These are phyloP conservation scores for Helogale parvula DNA, from an alignment of 2,113 vertebrate genomes.

Conservation along the genomic window DNA sequence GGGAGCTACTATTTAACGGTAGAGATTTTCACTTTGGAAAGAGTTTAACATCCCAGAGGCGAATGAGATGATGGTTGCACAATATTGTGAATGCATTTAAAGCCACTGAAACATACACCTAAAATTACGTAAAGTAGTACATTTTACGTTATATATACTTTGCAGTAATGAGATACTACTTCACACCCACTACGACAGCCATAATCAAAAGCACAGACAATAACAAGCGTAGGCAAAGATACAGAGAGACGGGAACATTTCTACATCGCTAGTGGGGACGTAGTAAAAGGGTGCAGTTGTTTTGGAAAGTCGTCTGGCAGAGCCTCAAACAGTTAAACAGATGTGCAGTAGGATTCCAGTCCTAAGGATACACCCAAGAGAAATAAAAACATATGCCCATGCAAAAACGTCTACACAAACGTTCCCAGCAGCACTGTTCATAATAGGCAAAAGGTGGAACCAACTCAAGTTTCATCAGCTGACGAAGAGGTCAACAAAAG, in stretches of 20 bases:
- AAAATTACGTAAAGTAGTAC: neutral
- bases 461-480: neutral
- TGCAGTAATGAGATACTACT: neutral
- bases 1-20: neutral
- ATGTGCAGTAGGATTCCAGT: neutral
- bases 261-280: neutral
- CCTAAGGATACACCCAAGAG: neutral
- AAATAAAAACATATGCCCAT: neutral
- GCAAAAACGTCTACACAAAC: neutral
- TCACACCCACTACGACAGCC: neutral
- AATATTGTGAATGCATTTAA: neutral
- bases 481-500: neutral
- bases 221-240: neutral
- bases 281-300: neutral
- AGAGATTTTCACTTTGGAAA: neutral
- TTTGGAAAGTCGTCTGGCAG: neutral
- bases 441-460: neutral
- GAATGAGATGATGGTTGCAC: neutral
- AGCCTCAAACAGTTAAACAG: neutral
- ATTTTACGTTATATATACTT: neutral
- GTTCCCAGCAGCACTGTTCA: neutral
- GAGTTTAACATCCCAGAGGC: neutral
- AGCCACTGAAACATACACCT: neutral
- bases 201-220: neutral
- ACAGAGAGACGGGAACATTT: neutral